Percentiles rank a stretch among this genome's conserved stretches.
Evolutionary conservation across 2,888 invertebrate genomes (phyloP).

Genomic region (Idaea dimidiata): DNA sequence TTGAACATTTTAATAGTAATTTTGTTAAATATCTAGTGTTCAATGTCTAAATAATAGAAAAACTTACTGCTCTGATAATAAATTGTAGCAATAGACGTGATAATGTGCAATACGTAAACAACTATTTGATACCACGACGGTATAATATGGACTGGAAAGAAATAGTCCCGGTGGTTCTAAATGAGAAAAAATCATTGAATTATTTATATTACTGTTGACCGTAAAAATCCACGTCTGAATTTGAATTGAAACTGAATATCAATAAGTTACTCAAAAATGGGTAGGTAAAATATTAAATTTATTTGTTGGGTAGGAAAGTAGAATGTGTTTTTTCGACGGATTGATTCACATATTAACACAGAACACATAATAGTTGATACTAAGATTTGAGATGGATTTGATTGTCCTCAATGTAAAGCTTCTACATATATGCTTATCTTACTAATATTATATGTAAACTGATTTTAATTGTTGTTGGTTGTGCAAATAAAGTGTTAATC

Average conservation of each 20-base stretch:
- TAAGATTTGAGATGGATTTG: too few relatives aligned
- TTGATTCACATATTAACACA: too few relatives aligned
- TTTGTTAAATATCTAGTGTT: too few relatives aligned
- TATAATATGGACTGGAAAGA: constrained; percentile 38
- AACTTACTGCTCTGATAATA: neutral
- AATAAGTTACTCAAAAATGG: neutral
- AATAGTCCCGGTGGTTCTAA: constrained; percentile 20
- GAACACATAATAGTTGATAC: too few relatives aligned
- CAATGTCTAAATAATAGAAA: neutral
- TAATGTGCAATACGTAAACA: constrained; percentile 15
- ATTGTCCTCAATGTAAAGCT: too few relatives aligned
- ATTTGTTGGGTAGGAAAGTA: neutral
- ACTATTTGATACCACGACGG: constrained; percentile 20
- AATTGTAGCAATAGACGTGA: neutral
- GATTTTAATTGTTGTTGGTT: too few relatives aligned
- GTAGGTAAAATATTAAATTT: constrained; percentile 7
- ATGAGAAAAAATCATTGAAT: constrained; percentile 51
- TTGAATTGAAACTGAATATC: neutral
- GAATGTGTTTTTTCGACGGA: neutral
- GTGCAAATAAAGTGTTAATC: too few relatives aligned
- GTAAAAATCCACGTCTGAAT: constrained; percentile 16
- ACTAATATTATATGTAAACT: too few relatives aligned
- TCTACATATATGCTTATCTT: too few relatives aligned
- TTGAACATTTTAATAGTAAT: too few relatives aligned
- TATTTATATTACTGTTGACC: constrained; percentile 40